Evolutionary conservation across 2,113 vertebrate genomes (phyloP), one percentile per base, ranked within the genome.

Genomic region (Paracanthobrama guichenoti): DNA sequence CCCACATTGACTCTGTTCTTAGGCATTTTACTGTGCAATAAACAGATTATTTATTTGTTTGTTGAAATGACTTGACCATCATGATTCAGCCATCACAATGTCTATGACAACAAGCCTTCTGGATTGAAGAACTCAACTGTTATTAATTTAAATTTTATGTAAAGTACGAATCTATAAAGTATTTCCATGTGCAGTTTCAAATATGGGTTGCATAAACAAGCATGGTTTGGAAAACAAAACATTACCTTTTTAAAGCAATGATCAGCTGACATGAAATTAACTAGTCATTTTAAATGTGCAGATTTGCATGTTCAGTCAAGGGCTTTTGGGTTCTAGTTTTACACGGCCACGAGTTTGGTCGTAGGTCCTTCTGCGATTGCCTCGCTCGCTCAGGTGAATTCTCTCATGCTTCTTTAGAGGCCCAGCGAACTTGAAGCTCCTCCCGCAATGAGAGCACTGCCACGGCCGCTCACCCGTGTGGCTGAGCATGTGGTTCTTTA

Each of bases 401-500:
- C 74, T 64, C 81, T 89, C 86, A 28, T 89, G 88, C 50, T 87
- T 89, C 48, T 79, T 86, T n/a, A 89, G 72, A 3, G 84, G 88
- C 20, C 83, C 79, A 2, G 84, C 79, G 7, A 86, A 87, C 77
- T 87, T 87, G 31, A 89, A 92, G 55, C 87, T 91, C 82, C 89
- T 92, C 12, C 90, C 91, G 0, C 92, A 92, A 13, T 92, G 53
- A 6, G 88, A 82, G 16, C 92, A 93, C 82, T 75, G 86, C 88
- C 89, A 92, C 0, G 91, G 92, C 26, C 92, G 90, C 83, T 91
- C 91, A 0, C 91, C 91, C 0, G 87, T 92, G 91, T 93, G 92
- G 82, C 84, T 87, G 0, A 90, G 75, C 84, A 87, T 89, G 71
- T 93, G 92, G 1, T 84, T 86, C 18, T 64, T 87, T 8, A 88